phyloP scores from a whole-genome alignment of 2,113 vertebrate species.

The Daboia siamensis region DNA sequence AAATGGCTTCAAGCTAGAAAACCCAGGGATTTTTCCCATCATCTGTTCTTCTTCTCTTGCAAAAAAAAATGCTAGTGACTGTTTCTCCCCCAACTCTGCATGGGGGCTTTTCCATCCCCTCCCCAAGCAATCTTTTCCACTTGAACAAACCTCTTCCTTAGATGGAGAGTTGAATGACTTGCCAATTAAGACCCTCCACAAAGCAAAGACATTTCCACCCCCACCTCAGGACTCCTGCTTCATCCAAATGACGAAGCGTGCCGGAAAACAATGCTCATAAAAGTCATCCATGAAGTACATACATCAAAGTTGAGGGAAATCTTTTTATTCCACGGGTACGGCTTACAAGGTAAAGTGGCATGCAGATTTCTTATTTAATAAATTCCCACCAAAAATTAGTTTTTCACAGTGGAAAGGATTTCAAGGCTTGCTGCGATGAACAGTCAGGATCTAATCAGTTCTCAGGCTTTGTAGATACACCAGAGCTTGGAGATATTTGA shows the following conservation, averaged over 20 bases:
- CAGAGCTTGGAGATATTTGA: slow-evolving; percentile 75
- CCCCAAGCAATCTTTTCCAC: neutral
- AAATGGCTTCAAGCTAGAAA: neutral
- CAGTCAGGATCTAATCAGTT: slow-evolving; percentile 82
- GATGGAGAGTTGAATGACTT: neutral
- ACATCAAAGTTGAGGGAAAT: slow-evolving; percentile 72
- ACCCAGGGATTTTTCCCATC: neutral
- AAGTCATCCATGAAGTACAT: slow-evolving; percentile 59
- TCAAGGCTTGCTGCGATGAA: slow-evolving; percentile 76
- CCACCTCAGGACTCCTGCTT: slow-evolving; percentile 10
- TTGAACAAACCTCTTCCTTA: slow-evolving; percentile 17
- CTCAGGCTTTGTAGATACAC: slow-evolving; percentile 80
- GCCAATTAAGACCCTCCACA: slow-evolving; percentile 17
- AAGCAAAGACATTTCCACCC: slow-evolving; percentile 28
- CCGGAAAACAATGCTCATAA: slow-evolving; percentile 56
- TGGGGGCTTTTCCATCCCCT: neutral
- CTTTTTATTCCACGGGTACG: slow-evolving; percentile 70
- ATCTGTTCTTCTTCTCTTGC: neutral
- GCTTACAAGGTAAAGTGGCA: slow-evolving; percentile 77
- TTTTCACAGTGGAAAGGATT: slow-evolving; percentile 85
- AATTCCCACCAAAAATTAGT: slow-evolving; percentile 85
- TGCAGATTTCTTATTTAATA: slow-evolving; percentile 85
- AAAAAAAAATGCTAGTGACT: neutral
- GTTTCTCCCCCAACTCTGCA: neutral
- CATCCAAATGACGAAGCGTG: slow-evolving; percentile 43